Evolutionary conservation across 2,797 vertebrate species (phyloP).

Genomic region (Atherinosoma microstoma): DNA sequence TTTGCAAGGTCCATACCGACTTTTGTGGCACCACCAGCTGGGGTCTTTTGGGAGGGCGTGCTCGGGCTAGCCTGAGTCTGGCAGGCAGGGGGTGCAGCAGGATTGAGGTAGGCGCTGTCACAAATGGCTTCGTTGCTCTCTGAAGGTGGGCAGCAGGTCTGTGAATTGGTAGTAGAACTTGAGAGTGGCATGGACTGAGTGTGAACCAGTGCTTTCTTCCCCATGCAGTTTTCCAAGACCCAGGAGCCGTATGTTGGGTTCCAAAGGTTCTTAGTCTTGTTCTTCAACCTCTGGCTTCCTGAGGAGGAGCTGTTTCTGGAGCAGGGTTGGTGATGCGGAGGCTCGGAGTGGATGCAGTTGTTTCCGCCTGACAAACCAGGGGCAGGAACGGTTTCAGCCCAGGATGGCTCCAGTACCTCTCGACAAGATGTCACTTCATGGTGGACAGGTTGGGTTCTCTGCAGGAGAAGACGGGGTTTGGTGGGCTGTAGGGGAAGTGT

Average conservation of each 20-base stretch:
- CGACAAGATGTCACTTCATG: conserved; percentile 83
- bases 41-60: conserved; percentile 54
- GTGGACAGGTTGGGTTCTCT: conserved; percentile 73
- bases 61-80: conserved; percentile 69
- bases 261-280: conserved; percentile 94
- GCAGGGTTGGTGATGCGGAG: conserved; percentile 70
- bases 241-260: conserved; percentile 94
- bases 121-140: conserved; percentile 80
- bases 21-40: conserved; percentile 46
- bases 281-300: conserved; percentile 87
- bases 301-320: conserved; percentile 81
- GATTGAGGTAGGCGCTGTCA: conserved; percentile 75
- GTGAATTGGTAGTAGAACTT: conserved; percentile 48
- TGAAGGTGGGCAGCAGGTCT: conserved; percentile 48
- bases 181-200: conserved; percentile 85
- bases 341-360: conserved; percentile 80
- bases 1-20: conserved; percentile 85
- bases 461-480: conserved; percentile 78
- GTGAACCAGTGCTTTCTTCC: conserved; percentile 81
- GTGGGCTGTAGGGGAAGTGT: conserved; percentile 68
- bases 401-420: conserved; percentile 79
- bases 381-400: conserved; percentile 74
- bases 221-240: conserved; percentile 87
- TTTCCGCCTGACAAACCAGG: conserved; percentile 50
- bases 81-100: conserved; percentile 71